phyloP scores from a whole-genome alignment of 2,797 vertebrate genomes.

The Malacoctenus gilli region DNA sequence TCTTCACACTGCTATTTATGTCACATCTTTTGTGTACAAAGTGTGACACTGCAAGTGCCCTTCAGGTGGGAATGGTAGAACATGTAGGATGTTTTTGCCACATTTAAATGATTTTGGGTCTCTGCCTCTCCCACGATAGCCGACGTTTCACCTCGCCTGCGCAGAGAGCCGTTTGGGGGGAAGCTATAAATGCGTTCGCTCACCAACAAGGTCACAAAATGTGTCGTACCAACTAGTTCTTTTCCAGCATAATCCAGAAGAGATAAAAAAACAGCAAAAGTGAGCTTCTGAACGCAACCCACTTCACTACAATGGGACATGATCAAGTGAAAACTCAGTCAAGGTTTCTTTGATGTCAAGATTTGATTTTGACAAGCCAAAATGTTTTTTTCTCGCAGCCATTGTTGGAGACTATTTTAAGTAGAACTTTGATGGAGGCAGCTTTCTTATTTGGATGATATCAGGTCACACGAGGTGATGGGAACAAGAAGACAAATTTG shows the following conservation, averaged over 20 bases:
- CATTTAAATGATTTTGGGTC: slow-evolving; percentile 4
- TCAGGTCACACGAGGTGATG: slow-evolving; percentile 10
- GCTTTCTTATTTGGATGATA: slow-evolving; percentile 15
- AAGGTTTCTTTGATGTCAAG: neutral
- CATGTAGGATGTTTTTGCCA: neutral
- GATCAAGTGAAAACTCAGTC: neutral
- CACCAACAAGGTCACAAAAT: slow-evolving; percentile 3
- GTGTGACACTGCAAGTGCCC: neutral
- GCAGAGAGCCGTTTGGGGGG: slow-evolving; percentile 2
- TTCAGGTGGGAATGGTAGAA: slow-evolving; percentile 2
- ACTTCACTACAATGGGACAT: neutral
- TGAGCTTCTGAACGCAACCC: neutral
- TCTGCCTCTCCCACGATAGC: neutral
- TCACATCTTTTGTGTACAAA: neutral
- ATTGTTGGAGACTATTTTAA: neutral
- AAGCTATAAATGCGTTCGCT: neutral
- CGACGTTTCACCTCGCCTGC: slow-evolving; percentile 4
- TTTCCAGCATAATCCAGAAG: no score
- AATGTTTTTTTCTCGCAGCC: neutral
- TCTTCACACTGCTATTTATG: neutral
- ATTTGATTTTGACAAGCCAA: neutral
- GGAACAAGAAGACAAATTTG: slow-evolving; percentile 7
- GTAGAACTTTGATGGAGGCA: neutral
- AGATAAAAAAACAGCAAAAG: no score
- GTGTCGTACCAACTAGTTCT: neutral